Evolutionary conservation across 2,797 vertebrate genomes (phyloP).

Genomic region (Distichodus sexfasciatus): DNA sequence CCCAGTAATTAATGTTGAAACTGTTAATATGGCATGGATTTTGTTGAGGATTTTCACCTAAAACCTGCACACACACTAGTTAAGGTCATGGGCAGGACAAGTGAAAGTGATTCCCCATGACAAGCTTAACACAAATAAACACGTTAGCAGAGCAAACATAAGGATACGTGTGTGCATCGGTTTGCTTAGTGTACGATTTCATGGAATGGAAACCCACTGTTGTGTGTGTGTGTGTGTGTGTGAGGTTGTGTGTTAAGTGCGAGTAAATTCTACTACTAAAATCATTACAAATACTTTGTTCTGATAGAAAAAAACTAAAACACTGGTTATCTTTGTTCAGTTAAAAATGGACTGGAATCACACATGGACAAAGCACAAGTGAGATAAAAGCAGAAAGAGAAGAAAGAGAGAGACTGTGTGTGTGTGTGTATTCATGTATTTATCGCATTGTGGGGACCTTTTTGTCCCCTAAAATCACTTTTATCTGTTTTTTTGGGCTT

Average conservation of each 20-base stretch:
- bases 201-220: conserved; percentile 25
- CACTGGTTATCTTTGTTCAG: too few relatives aligned
- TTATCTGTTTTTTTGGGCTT: too few relatives aligned
- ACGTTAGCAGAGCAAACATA: conserved; percentile 41
- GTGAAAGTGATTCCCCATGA: conserved; percentile 34
- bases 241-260: too few relatives aligned
- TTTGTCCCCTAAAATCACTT: too few relatives aligned
- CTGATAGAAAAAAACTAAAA: not conserved
- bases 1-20: too few relatives aligned
- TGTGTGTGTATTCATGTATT: too few relatives aligned
- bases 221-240: conserved; percentile 1
- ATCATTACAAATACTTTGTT: too few relatives aligned
- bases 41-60: too few relatives aligned
- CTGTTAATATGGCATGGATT: too few relatives aligned
- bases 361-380: conserved; percentile 1
- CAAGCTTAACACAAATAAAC: conserved; percentile 37
- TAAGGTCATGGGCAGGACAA: conserved; percentile 29
- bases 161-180: conserved; percentile 13
- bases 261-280: too few relatives aligned
- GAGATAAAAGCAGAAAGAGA: not conserved
- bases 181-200: conserved; percentile 49
- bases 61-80: not conserved
- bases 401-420: conserved; percentile 16
- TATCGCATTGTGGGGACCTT: too few relatives aligned
- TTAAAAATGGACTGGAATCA: not conserved